Conservation (phyloP, 1,140 invertebrate species). For the Drosophila auraria region DNA sequence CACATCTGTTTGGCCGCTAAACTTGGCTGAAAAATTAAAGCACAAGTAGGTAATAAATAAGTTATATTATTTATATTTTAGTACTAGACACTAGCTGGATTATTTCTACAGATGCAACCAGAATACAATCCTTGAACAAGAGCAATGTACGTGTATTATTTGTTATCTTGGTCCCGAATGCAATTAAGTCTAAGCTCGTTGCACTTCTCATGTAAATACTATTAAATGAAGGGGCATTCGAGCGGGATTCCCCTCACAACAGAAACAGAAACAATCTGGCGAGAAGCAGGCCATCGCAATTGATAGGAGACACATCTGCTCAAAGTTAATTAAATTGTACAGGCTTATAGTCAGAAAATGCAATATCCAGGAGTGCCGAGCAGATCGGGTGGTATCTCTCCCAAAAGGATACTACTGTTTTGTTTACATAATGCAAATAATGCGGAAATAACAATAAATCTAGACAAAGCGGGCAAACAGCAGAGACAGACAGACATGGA, state of each 20-base stretch:
- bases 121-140: not conserved
- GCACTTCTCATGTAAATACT: slow-evolving; percentile 29
- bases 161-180: slow-evolving; percentile 34
- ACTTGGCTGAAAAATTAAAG: not conserved
- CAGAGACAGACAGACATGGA: slow-evolving; percentile 15
- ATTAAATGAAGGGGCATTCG: slow-evolving; percentile 32
- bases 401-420: slow-evolving; percentile 39
- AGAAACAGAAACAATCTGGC: slow-evolving; percentile 28
- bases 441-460: slow-evolving; percentile 76
- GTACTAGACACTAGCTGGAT: not conserved
- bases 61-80: not conserved
- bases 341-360: slow-evolving; percentile 49
- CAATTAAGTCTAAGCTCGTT: slow-evolving; percentile 42
- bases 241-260: slow-evolving; percentile 20
- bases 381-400: slow-evolving; percentile 1
- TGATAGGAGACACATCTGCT: slow-evolving; percentile 55
- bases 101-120: not conserved
- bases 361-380: slow-evolving; percentile 49
- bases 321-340: slow-evolving; percentile 79
- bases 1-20: slow-evolving; percentile 58
- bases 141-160: slow-evolving; percentile 35
- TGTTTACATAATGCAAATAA: slow-evolving; percentile 77
- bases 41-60: slow-evolving; percentile 1
- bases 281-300: slow-evolving; percentile 21
- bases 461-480: slow-evolving; percentile 43